Base-by-base conservation (phyloP, 2,888 invertebrate genomes). In the Drosophila anomelani region DNA sequence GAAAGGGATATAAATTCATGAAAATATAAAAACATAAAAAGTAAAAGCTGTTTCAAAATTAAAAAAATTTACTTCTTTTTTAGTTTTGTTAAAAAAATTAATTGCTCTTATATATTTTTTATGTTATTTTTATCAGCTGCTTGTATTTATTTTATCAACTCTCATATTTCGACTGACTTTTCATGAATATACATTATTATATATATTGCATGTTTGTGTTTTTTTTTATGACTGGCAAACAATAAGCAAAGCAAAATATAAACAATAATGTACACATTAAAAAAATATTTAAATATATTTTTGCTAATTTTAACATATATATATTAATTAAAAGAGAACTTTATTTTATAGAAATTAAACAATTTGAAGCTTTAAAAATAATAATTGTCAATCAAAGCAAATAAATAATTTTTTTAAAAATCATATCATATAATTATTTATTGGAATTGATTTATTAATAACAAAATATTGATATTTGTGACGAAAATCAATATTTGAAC, bases 211-310 rank as follows among this genome's bases (percentile, higher is more conserved):
- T 41, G 43, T 23, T 36, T 61, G 41, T 34, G 20, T n/a, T n/a
- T n/a, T n/a, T 61, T 63, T 67, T 38, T 67, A 53, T 44, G 68
- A 17, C 53, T 26, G 29, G 20, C 66, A 51, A 66, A 66, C 64
- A 66, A 51, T 51, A 64, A 66, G 66, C 43, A 36, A 36, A 17
- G 36, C 15, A 20, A 51, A 64, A 51, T 38, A 36, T 44, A 20
- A 44, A 66, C 38, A 44, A 59, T 46, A 36, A 38, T 29, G 5
- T 47, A 29, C 29, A 47, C 29, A 47, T n/a, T 1, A 10, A n/a
- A 29, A 6, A 29, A 10, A 23, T 20, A 15, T 26, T 46, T 4
- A n/a, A n/a, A n/a, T n/a, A n/a, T n/a, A n/a, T n/a, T n/a, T n/a
- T n/a, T n/a, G n/a, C n/a, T n/a, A n/a, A n/a, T n/a, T n/a, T n/a